Evolutionary conservation across 2,113 vertebrate genomes (phyloP), one percentile per base, ranked within the genome.

Genomic region (Cariama cristata): DNA sequence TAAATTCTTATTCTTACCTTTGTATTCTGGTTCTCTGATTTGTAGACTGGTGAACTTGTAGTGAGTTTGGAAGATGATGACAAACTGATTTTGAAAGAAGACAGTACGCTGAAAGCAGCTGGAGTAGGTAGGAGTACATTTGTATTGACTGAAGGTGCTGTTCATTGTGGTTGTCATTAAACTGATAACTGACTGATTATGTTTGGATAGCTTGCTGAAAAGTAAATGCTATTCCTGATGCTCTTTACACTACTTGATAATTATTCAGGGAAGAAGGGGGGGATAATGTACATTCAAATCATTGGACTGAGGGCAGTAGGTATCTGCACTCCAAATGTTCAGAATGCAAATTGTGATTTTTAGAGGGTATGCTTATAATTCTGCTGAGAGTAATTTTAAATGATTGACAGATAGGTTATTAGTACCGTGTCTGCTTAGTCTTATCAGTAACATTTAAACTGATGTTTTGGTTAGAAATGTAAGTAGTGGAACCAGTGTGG

Each of bases 31-130:
- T 81, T 95, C 75, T 87, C 62, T 80, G 42, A 73, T 94, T 95
- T 98, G 75, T 97, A 99, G 99, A 99, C 99, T 7, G 99, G 99
- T 93, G 99, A 99, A 83, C 98, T 99, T 38, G 98, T 99, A 80
- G 98, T 99, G 98, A 98, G 99, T 97, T 98, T 99, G 94, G 99
- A 99, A 49, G 99, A 99, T 8, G 99, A 99, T 12, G 98, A 99
- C 27, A 98, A 96, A 77, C 98, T 99, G 38, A 96, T 99, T 85
- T 98, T 99, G 73, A 97, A 97, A 40, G 97, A 98, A 64, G 98
- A 96, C 76, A 98, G 97, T 53, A 99, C 98, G 0, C 98, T 99
- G 63, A 94, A 92, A 97, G 98, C 97, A 75, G 98, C 99, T 68
- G 99, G 99, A 56, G 95, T 99, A 18, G 99, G 99, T 99, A 97